Evolutionary conservation across 2,113 vertebrate genomes (phyloP).

Genomic region (Meriones unguiculatus): DNA sequence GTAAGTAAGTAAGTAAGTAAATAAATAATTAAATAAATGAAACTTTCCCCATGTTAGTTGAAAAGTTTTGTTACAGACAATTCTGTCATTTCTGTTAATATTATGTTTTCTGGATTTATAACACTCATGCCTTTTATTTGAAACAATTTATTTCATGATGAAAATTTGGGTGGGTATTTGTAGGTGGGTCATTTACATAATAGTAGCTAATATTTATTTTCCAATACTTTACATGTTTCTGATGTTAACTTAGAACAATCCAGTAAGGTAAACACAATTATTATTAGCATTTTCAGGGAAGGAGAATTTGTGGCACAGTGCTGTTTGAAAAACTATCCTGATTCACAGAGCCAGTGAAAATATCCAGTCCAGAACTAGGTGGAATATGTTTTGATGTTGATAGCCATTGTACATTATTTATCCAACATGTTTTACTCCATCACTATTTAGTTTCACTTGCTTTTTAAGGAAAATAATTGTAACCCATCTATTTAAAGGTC

Average conservation of each 20-base stretch:
- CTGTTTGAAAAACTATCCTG: background rate
- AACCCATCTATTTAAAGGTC: background rate
- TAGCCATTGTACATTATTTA: background rate
- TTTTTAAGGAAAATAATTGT: conserved; percentile 55
- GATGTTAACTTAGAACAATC: background rate
- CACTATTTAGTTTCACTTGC: background rate
- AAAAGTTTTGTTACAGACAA: background rate
- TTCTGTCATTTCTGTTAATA: background rate
- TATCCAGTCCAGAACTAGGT: background rate
- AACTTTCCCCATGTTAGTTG: background rate
- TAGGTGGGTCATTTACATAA: background rate
- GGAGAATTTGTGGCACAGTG: background rate
- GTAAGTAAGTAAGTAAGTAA: background rate
- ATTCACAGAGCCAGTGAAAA: background rate
- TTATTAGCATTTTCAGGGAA: background rate
- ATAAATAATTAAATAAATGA: background rate
- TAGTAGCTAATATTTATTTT: background rate
- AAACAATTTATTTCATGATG: background rate
- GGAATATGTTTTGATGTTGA: background rate
- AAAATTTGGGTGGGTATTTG: background rate
- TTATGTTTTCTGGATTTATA: background rate
- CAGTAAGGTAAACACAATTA: background rate
- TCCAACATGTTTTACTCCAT: background rate
- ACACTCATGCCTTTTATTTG: background rate
- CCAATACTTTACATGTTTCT: background rate